phyloP scores from a whole-genome alignment of 2,888 invertebrate genomes.

The Amiota mariae region DNA sequence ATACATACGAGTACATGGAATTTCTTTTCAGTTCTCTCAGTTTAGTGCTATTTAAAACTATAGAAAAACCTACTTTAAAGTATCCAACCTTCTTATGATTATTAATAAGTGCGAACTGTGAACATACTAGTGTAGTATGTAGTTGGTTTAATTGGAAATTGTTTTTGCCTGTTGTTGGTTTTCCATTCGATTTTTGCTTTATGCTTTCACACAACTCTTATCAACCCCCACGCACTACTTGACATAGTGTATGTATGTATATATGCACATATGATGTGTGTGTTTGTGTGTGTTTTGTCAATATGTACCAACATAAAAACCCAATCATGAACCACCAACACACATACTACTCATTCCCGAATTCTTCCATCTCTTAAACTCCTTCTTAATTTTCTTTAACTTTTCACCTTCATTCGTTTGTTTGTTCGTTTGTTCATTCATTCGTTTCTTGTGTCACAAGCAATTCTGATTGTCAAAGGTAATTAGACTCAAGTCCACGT shows the following conservation, averaged over 20 bases:
- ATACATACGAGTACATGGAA: no score
- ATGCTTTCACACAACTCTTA: not conserved
- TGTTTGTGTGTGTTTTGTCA: not conserved
- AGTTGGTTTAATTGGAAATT: not conserved
- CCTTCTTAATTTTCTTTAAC: not conserved
- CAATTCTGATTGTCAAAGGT: conserved; percentile 23
- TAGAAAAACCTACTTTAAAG: not conserved
- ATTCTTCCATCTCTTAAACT: not conserved
- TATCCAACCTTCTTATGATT: not conserved
- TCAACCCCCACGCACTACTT: not conserved
- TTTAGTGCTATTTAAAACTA: no score
- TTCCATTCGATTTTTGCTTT: not conserved
- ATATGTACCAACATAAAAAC: not conserved
- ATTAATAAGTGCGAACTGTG: not conserved
- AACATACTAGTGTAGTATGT: not conserved
- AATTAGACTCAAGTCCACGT: conserved; percentile 20
- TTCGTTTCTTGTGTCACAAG: conserved; percentile 16
- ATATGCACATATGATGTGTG: not conserved
- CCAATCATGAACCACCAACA: not conserved
- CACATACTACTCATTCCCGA: not conserved
- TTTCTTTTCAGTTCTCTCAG: not conserved
- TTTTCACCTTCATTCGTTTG: not conserved
- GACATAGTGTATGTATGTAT: not conserved
- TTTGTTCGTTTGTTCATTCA: not conserved
- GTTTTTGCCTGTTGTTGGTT: not conserved